Evolutionary conservation across 2,888 invertebrate species (phyloP).

Genomic region (Eupelmus urozonus): DNA sequence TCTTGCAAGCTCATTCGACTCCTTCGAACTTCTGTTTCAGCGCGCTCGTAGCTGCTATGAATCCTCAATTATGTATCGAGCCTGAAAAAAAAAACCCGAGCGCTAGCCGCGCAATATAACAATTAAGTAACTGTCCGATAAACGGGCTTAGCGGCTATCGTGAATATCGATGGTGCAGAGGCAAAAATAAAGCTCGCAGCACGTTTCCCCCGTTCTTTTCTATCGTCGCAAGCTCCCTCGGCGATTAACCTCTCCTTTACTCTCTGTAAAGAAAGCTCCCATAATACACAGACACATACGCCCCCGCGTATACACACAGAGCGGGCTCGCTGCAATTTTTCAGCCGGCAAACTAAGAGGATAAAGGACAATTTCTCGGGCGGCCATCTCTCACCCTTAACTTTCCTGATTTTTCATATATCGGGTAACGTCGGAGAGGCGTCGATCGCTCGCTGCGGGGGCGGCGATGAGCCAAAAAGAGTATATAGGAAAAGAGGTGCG

Average conservation of each 20-base stretch:
- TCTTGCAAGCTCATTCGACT: too few relatives aligned
- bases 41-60: too few relatives aligned
- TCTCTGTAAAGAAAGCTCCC: neutral
- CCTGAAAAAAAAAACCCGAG: too few relatives aligned
- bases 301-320: neutral
- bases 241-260: constrained; percentile 4
- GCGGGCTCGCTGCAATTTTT: constrained; percentile 28
- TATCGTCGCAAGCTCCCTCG: neutral
- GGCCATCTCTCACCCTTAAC: constrained; percentile 19
- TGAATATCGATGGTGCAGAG: too few relatives aligned
- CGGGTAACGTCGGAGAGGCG: constrained; percentile 33
- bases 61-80: too few relatives aligned
- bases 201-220: neutral
- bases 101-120: too few relatives aligned
- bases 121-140: too few relatives aligned
- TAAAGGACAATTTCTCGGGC: constrained; percentile 21
- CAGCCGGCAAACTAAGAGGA: constrained; percentile 36
- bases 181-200: neutral
- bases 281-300: neutral
- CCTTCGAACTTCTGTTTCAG: too few relatives aligned
- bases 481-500: neutral
- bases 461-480: neutral
- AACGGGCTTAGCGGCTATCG: too few relatives aligned
- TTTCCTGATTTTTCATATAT: constrained; percentile 52
- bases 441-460: neutral